Evolutionary conservation across 2,888 invertebrate species (phyloP).

Genomic region (Lasioglossum morio): DNA sequence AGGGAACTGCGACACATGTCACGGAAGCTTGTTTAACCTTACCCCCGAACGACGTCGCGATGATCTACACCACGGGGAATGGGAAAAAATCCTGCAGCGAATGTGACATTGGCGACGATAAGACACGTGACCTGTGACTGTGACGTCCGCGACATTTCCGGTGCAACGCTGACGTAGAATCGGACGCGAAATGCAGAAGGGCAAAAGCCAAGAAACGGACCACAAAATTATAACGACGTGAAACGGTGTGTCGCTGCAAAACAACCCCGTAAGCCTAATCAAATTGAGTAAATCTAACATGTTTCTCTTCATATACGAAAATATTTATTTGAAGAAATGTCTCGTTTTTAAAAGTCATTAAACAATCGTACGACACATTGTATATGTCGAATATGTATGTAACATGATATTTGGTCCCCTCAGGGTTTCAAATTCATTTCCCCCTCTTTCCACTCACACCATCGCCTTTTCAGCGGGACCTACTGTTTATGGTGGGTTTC

Average conservation of each 20-base stretch:
- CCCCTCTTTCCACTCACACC: no score
- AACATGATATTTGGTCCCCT: no score
- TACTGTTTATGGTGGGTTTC: no score
- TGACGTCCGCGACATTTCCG: slow-evolving; percentile 49
- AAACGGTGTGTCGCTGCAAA: background rate
- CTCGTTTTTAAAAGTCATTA: no score
- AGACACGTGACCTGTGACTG: slow-evolving; percentile 42
- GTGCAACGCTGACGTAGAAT: slow-evolving; percentile 27
- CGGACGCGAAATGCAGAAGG: slow-evolving; percentile 12
- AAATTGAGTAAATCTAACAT: no score
- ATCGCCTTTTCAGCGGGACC: no score
- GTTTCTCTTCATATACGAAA: no score
- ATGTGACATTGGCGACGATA: slow-evolving; percentile 54
- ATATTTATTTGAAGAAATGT: no score
- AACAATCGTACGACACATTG: no score
- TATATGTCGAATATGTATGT: no score
- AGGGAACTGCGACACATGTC: slow-evolving; percentile 18
- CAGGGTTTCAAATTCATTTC: no score
- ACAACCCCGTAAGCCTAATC: background rate
- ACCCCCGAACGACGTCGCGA: slow-evolving; percentile 22
- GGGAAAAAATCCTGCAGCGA: slow-evolving; percentile 37
- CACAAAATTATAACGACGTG: background rate
- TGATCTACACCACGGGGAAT: slow-evolving; percentile 30
- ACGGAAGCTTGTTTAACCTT: slow-evolving; percentile 52
- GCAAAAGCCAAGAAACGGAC: background rate